These are phyloP conservation scores for Sebastes itinus DNA, from an alignment of 2,797 vertebrate species.

Conservation along the genomic window DNA sequence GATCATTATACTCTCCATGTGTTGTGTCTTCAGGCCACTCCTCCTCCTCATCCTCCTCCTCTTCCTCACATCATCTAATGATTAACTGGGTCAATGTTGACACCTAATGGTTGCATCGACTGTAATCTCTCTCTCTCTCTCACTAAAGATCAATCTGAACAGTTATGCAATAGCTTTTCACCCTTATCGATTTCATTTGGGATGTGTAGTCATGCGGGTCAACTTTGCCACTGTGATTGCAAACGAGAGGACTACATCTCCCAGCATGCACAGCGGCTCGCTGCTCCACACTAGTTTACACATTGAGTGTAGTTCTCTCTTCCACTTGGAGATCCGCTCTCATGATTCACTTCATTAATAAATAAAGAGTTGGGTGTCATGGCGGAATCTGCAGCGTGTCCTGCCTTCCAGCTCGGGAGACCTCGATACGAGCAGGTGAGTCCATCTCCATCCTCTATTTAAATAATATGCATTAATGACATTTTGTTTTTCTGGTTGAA, in stretches of 20 bases:
- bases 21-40: conserved; percentile 14
- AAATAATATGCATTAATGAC: background rate
- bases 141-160: conserved; percentile 52
- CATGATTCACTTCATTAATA: conserved; percentile 77
- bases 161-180: conserved; percentile 63
- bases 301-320: conserved; percentile 68
- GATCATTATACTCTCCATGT: background rate
- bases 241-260: conserved; percentile 71
- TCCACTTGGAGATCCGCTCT: conserved; percentile 65
- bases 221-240: conserved; percentile 44
- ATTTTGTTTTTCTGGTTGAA: conserved; percentile 55
- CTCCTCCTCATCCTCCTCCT: conserved; percentile 19
- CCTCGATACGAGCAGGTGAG: conserved; percentile 91
- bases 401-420: conserved; percentile 89
- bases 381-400: conserved; percentile 83
- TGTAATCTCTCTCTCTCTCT: conserved; percentile 21
- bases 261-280: conserved; percentile 66
- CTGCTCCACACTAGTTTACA: conserved; percentile 68
- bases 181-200: conserved; percentile 66
- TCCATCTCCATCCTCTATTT: background rate
- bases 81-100: conserved; percentile 5
- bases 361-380: conserved; percentile 76
- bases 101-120: conserved; percentile 9
- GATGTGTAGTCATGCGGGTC: conserved; percentile 68
- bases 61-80: background rate